phyloP scores from a whole-genome alignment of 2,888 invertebrate genomes.

The Ectemnius continuus region DNA sequence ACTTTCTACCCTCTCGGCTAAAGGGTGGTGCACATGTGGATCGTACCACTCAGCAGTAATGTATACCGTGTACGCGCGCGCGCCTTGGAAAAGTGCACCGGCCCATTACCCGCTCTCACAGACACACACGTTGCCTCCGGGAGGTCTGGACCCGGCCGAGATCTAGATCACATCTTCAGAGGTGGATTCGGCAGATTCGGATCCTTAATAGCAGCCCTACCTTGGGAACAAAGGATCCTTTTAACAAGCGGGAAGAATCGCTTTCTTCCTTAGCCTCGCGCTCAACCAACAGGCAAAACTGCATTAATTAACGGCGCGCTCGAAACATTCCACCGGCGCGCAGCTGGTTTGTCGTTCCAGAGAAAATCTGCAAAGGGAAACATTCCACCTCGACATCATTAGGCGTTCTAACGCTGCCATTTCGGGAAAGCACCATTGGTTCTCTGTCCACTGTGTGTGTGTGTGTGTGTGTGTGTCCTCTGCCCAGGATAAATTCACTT shows the following conservation, averaged over 20 bases:
- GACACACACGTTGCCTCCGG: not conserved
- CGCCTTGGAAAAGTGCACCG: not conserved
- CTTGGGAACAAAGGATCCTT: slow-evolving; percentile 10
- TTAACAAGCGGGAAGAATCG: slow-evolving; percentile 3
- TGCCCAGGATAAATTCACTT: not conserved
- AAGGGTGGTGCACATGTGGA: not conserved
- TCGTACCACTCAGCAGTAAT: slow-evolving; percentile 3
- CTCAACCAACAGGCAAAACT: slow-evolving; percentile 40
- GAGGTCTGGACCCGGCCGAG: no score
- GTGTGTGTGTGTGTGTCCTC: no score
- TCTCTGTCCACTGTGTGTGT: not conserved
- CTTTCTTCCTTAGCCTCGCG: slow-evolving; percentile 7
- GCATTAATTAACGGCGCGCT: slow-evolving; percentile 46
- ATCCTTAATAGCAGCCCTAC: not conserved
- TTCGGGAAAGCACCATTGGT: slow-evolving; percentile 22
- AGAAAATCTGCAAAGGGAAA: slow-evolving; percentile 19
- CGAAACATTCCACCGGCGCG: not conserved
- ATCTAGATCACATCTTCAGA: no score
- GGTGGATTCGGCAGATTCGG: not conserved
- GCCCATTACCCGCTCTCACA: no score
- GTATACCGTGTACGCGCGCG: not conserved
- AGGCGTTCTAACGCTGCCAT: slow-evolving; percentile 17
- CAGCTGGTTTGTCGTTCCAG: slow-evolving; percentile 9
- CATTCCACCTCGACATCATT: slow-evolving; percentile 29
- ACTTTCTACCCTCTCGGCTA: not conserved